These are phyloP conservation scores for Nephrotoma appendiculata DNA, from an alignment of 2,888 invertebrate genomes.

Conservation along the genomic window DNA sequence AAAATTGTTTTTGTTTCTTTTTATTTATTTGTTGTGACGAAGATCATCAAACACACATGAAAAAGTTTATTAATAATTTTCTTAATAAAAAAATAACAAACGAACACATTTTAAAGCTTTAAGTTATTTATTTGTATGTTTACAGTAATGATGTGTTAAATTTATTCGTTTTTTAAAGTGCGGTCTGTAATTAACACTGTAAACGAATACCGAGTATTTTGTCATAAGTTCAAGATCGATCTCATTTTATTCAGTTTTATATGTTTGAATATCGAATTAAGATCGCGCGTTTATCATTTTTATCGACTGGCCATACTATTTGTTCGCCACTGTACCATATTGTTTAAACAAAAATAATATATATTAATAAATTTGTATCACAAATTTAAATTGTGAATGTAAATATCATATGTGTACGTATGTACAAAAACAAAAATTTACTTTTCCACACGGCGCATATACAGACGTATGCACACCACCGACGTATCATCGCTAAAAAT, in stretches of 20 bases:
- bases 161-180: not conserved
- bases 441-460: not conserved
- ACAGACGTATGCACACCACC: not conserved
- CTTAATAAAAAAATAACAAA: not conserved
- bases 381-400: not conserved
- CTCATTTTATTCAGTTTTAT: not conserved
- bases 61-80: not conserved
- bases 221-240: not conserved
- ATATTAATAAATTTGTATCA: not conserved
- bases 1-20: not conserved
- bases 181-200: not conserved
- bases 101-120: not conserved
- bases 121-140: not conserved
- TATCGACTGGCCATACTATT: not conserved
- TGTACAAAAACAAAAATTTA: not conserved
- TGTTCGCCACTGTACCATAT: not conserved
- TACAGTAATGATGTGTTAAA: not conserved
- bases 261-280: too few relatives aligned
- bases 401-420: not conserved
- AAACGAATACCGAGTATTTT: not conserved
- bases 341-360: not conserved
- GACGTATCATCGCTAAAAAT: not conserved
- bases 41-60: not conserved
- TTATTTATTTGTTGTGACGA: not conserved
- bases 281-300: not conserved